A percentile compares a stretch with the other conserved stretches of the same genome.
Evolutionary conservation across 2,113 vertebrate species (phyloP).

Genomic region (Scortum barcoo): DNA sequence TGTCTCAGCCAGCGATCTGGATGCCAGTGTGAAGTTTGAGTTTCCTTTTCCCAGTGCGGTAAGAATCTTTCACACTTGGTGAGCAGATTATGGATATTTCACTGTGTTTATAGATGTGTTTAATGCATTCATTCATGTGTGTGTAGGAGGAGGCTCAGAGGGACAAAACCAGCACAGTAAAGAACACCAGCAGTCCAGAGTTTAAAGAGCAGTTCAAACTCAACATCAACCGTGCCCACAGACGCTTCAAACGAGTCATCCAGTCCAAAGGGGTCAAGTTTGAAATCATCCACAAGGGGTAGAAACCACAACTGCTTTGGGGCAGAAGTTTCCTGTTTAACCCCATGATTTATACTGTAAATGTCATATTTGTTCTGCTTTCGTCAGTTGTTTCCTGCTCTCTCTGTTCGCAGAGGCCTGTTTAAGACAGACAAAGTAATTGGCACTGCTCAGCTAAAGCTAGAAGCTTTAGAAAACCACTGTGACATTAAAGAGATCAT

Average conservation of each 20-base stretch:
- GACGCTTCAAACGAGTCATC: conserved; percentile 89
- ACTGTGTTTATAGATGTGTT: background rate
- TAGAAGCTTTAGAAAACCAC: conserved; percentile 87
- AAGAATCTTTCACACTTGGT: conserved; percentile 50
- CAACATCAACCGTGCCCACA: conserved; percentile 87
- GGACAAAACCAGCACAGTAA: conserved; percentile 90
- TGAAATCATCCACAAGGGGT: conserved; percentile 94
- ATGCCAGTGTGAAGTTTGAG: conserved; percentile 92
- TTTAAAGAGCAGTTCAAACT: conserved; percentile 93
- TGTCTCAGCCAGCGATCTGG: conserved; percentile 87
- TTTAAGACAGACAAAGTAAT: conserved; percentile 90
- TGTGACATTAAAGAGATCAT: conserved; percentile 90
- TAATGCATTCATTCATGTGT: conserved; percentile 10
- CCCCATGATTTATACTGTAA: background rate
- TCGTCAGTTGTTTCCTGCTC: conserved; percentile 1
- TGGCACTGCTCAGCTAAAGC: conserved; percentile 90
- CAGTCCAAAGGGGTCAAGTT: conserved; percentile 94
- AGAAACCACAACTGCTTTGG: conserved; percentile 17
- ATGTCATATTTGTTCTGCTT: background rate
- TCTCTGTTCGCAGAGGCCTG: conserved; percentile 83
- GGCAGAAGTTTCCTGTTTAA: background rate
- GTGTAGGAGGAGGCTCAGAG: conserved; percentile 92
- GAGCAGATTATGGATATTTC: background rate
- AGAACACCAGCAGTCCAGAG: conserved; percentile 90
- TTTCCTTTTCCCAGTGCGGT: conserved; percentile 93